Evolutionary conservation across 2,797 vertebrate genomes (phyloP), one percentile per base, ranked within the genome.

Genomic region (Dermochelys coriacea): DNA sequence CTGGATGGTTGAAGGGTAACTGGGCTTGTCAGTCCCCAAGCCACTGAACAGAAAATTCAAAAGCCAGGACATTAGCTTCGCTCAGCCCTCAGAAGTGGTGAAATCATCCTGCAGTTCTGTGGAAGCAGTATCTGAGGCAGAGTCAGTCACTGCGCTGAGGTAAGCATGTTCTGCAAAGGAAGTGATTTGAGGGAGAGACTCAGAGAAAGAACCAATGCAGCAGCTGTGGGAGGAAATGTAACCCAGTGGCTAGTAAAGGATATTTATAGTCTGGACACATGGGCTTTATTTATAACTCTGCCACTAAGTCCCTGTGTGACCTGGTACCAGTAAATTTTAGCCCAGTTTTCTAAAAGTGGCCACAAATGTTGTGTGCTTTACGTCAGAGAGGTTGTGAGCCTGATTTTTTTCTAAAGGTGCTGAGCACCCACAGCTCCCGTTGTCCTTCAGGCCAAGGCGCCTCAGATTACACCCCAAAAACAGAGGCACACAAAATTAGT

Each of bases 151-250:
- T 84, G 49, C 41, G n/a, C 84, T 75, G 34, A 82, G 47, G 25
- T 57, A 25, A 52, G 51, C 87, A 68, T 1, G 11, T 74, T 81
- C 64, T 89, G 0, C 19, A 50, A 55, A n/a, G 29, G 55, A 61
- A n/a, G 16, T 12, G 41, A 89, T 91, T 79, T 82, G 27, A 49
- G 78, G 59, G 31, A n/a, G 77, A 87, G 57, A 9, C 34, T 15
- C 27, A 3, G 0, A 31, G 5, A 6, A 74, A 21, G 5, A 2
- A 3, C 18, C 41, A 81, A 45, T 54, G 81, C 0, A 0, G 0
- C 31, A 74, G 50, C 59, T 89, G 27, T 45, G 23, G 74, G 74
- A 31, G 6, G 45, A 77, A 77, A 77, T 47, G 27, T 37, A 55
- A 34, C 12, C 45, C 80, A 80, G 47, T 50, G 14, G 74, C 59